Percentiles rank a stretch among this genome's conserved stretches.
These are phyloP conservation scores for Enoplosus armatus DNA, from an alignment of 2,797 vertebrate genomes.

Conservation along the genomic window DNA sequence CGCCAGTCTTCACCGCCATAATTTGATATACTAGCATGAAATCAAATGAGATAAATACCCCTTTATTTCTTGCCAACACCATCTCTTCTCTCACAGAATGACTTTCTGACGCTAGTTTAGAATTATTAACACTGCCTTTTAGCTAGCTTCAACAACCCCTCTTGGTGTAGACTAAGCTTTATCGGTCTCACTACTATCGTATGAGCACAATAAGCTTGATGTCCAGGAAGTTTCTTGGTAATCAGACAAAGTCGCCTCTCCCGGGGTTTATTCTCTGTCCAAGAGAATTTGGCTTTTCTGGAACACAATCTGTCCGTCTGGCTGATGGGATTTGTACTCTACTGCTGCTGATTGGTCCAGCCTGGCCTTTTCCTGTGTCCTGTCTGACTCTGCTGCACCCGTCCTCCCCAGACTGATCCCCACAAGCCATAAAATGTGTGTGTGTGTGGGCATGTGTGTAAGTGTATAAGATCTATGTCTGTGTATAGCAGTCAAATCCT, in stretches of 20 bases:
- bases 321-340: constrained; percentile 67
- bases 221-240: constrained; percentile 59
- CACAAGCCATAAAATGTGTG: constrained; percentile 43
- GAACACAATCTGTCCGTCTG: constrained; percentile 54
- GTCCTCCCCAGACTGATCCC: constrained; percentile 53
- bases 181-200: constrained; percentile 25
- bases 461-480: constrained; percentile 19
- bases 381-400: constrained; percentile 55
- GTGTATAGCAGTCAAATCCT: constrained; percentile 18
- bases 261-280: constrained; percentile 58
- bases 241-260: constrained; percentile 70
- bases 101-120: constrained; percentile 30
- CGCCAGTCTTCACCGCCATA: constrained; percentile 37
- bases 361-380: constrained; percentile 63
- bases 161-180: constrained; percentile 10
- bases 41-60: constrained; percentile 42
- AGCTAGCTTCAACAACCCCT: constrained; percentile 26
- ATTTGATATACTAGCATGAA: constrained; percentile 49
- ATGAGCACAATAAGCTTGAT: constrained; percentile 55
- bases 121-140: constrained; percentile 4
- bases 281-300: constrained; percentile 68
- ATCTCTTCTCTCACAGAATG: constrained; percentile 12
- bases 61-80: constrained; percentile 28
- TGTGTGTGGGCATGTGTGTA: constrained; percentile 11
- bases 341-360: constrained; percentile 67